Base-by-base conservation (phyloP, 2,113 vertebrate species). In the Aphyosemion australe region DNA sequence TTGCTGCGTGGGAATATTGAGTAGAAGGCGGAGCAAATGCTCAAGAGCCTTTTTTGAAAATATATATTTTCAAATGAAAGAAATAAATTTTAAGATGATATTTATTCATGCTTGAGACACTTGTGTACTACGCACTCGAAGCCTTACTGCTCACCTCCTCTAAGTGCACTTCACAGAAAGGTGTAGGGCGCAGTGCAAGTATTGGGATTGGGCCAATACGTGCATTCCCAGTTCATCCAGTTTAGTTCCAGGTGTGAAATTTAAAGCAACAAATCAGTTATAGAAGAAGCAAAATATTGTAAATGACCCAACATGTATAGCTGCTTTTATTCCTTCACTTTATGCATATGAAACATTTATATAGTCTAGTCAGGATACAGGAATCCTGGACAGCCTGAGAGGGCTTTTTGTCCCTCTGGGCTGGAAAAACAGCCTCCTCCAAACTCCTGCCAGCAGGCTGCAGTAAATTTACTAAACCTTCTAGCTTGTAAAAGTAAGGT, bases 371-470 rank as follows among this genome's bases (percentile, higher is more conserved):
- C 77, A 74, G 77, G 78, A 72, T 79, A 72, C 57, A 70, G 78
- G 61, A 61, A 31, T 81, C 47, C 79, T 72, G 80, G 78, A 77
- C 72, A 83, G 77, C 84, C 79, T 89, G 85, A 86, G 79, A 79
- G 80, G 67, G 81, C 78, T 72, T 68, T 88, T 83, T 88, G 87
- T 90, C 84, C 88, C 84, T 81, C 61, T 80, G 85, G 90, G 78
- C 71, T 92, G 90, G 90, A 92, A 92, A 92, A 89, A 79, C 65
- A 78, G 57, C 76, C 75, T 50, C 79, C 76, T 52, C 47, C 68
- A 32, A 20, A 66, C 66, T 79, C 54, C 71, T 82, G 89, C 90
- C 89, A 90, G 84, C 69, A 82, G 71, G 76, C 71, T 53, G 76
- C 78, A 46, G 84, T 83, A 86, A 90, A 87, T 88, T 19, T 73